Base-by-base conservation (phyloP, 2,113 vertebrate species). In the Poeciliopsis turrubarensis region DNA sequence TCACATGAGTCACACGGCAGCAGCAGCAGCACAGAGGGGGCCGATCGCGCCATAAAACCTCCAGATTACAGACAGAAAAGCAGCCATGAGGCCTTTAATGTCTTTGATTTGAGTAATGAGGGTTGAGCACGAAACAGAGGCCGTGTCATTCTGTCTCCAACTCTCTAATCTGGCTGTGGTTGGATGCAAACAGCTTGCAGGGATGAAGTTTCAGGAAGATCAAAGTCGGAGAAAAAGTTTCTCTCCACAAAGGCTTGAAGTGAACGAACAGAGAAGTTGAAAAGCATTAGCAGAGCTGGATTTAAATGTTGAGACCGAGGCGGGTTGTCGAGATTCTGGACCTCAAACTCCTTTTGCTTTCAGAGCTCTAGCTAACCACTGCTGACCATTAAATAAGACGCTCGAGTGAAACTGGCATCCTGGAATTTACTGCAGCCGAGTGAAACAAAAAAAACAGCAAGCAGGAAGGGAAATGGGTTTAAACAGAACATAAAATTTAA, bases 1-100 rank as follows among this genome's bases (percentile, higher is more conserved):
- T 86, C 81, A 84, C 77, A 84, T 85, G 83, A 80, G 76, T 83
- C 83, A 79, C n/a, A 31, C 30, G 30, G 69, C 54, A 72, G 1
- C 75, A 68, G 73, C 73, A 15, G 26, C 39, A 65, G 44, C 44
- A 14, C 39, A 41, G 39, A 47, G 67, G 72, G 66, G 37, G 77
- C 72, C 17, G 60, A 85, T 62, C 65, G 75, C 78, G 57, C 22
- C 72, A 47, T 26, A 72, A 39, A 73, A 68, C 34, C n/a, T n/a
- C 70, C 73, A 73, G 81, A 90, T 88, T 81, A 81, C 66, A 82
- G 83, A 47, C 75, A 19, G 10, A 66, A 37, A 57, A 60, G 54
- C 57, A 51, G 60, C 44, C 34, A 2, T 37, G 66, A 75, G 57
- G 63, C 79, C 74, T 73, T 72, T 44, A 54, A 81, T 64, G 71